These are phyloP conservation scores for Macrobrachium nipponense DNA, from an alignment of 1,140 invertebrate genomes.

Conservation along the genomic window DNA sequence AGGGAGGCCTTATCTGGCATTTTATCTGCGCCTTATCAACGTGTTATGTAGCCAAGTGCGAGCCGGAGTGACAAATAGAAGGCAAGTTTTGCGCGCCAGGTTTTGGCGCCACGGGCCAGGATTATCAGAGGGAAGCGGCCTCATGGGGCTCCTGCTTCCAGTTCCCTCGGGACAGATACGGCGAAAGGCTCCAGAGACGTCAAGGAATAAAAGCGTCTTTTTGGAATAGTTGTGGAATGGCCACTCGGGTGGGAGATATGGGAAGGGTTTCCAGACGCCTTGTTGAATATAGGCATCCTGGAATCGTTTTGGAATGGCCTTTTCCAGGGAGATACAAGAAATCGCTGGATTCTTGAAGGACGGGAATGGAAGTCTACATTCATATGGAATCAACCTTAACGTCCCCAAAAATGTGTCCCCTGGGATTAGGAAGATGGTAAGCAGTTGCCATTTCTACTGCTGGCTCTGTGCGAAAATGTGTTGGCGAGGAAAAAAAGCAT, in stretches of 20 bases:
- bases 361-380: slow-evolving; percentile 33
- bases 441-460: neutral
- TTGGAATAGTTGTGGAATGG: slow-evolving; percentile 34
- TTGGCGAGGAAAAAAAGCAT: neutral
- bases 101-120: slow-evolving; percentile 35
- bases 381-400: slow-evolving; percentile 24
- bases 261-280: slow-evolving; percentile 27
- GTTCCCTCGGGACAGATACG: slow-evolving; percentile 28
- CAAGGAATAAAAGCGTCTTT: slow-evolving; percentile 9
- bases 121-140: slow-evolving; percentile 30
- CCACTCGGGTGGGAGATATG: slow-evolving; percentile 36
- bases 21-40: slow-evolving; percentile 34
- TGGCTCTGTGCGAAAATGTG: neutral
- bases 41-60: slow-evolving; percentile 14
- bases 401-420: slow-evolving; percentile 4
- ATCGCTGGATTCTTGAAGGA: neutral
- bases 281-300: slow-evolving; percentile 27
- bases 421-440: neutral
- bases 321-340: slow-evolving; percentile 32
- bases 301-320: slow-evolving; percentile 40
- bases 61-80: slow-evolving; percentile 43
- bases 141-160: slow-evolving; percentile 6
- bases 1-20: slow-evolving; percentile 27
- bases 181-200: slow-evolving; percentile 1
- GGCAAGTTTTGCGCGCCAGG: slow-evolving; percentile 39